Evolutionary conservation across 2,888 invertebrate species (phyloP), one percentile per base, ranked within the genome.

Genomic region (Taphrorychus bicolor): DNA sequence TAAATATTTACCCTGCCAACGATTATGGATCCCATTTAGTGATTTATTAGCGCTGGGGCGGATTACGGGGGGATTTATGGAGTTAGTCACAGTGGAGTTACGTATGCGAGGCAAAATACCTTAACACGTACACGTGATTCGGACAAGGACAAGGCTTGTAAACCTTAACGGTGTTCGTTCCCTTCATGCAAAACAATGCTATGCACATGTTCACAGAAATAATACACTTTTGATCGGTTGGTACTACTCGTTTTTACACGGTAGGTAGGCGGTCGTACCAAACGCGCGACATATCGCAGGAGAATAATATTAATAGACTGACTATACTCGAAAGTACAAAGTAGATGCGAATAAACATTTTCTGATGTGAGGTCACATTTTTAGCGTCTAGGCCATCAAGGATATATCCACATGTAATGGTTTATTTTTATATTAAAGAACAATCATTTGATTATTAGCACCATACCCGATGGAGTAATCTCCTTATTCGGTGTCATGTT

Each of bases 141-240:
- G 68, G 71, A 66, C 71, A 71, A 62, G 71, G 71, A 66, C 71
- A 71, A 21, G 69, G 71, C 49, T 68, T 62, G 63, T 71, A 71
- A 45, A 71, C 62, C 54, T 65, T 65, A 41, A 71, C 51, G 5
- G 61, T 66, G 52, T 71, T 71, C 54, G 69, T 71, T 52, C 71
- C 71, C 60, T 63, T 69, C 71, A 71, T 69, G 59, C 71, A 71
- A 62, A 71, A 71, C 63, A 71, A 45, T 32, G 66, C 68, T 18
- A 71, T 66, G 59, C 71, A 71, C 71, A 71, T 71, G 42, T 41
- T 66, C 41, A 24, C 16, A 24, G 45, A 56, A 66, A 52, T 32
- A 60, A 57, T 61, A 60, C 57, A 56, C 18, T 45, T 51, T 21
- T 18, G 18, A 51, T 11, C 14, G n/a, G n/a, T 14, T n/a, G 22